Base-by-base conservation (phyloP, 1,140 invertebrate genomes). In the Hylyphantes graminicola region DNA sequence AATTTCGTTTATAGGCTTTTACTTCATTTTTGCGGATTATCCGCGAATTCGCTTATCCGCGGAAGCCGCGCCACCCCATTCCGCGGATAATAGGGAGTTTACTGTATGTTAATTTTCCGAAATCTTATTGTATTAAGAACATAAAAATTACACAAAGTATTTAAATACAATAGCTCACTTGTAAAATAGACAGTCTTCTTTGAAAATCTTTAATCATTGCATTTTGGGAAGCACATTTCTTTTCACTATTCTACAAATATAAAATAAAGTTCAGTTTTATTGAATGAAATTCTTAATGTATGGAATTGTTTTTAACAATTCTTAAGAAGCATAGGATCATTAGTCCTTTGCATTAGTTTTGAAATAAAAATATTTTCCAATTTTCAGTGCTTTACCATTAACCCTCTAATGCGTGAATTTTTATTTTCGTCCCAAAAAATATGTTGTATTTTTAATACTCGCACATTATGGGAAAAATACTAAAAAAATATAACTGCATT, bases 121-220 rank as follows among this genome's bases (percentile, higher is more conserved):
- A 65, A 65, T 12, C 17, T 12, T 6, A 65, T 7, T 9, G 57
- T 15, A 17, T 19, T 65, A 19, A 65, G 21, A n/a, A 19, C 5
- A 19, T 19, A 19, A 65, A 17, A 65, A 35, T 1, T n/a, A 65
- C n/a, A 13, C 7, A 48, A 50, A 70, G 13, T 4, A 10, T 35
- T 15, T 13, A 4, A 48, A 51, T 21, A 76, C 2, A 53, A 2
- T 15, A 13, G 67, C 76, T 21, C 13, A 67, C 76, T 13, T 78
- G 76, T 4, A 78, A 54, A 67, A 78, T 67, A n/a, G 76, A 78
- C 55, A 78, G 15, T 12, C 19, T 51, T 7, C 63, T 78, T 54
- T 78, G 61, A 10, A 78, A 67, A n/a, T 78, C 76, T 78, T 67
- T 78, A 21, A 78, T 55, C 0, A 67, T 15, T 54, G 76, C 76